These are phyloP conservation scores for Leptodirus hochenwartii DNA, from an alignment of 2,888 invertebrate species.

Conservation along the genomic window DNA sequence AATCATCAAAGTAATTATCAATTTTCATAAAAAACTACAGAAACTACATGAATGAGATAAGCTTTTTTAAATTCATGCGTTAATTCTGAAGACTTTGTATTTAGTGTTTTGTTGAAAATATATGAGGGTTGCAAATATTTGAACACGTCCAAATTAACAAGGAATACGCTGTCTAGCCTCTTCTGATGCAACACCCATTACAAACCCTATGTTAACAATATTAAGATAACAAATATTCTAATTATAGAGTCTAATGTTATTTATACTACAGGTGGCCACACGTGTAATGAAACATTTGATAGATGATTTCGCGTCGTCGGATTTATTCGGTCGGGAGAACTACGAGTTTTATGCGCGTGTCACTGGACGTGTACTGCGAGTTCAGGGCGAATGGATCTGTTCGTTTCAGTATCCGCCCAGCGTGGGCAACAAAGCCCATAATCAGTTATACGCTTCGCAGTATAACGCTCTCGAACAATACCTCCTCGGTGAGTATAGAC, in stretches of 20 bases:
- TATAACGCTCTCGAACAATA: conserved; percentile 26
- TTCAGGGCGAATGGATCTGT: conserved; percentile 91
- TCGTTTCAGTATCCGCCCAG: conserved; percentile 79
- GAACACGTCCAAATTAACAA: conserved; percentile 3
- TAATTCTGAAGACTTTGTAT: too few species aligned
- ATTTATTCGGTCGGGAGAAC: conserved; percentile 85
- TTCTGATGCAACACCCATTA: conserved; percentile 1
- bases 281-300: conserved; percentile 93
- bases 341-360: conserved; percentile 93
- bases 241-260: too few species aligned
- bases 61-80: too few species aligned
- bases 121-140: too few species aligned
- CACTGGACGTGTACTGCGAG: conserved; percentile 78
- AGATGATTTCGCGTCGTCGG: conserved; percentile 90
- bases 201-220: neutral
- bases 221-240: conserved; percentile 1
- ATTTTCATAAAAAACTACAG: too few species aligned
- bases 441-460: conserved; percentile 37
- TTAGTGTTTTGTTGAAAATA: too few species aligned
- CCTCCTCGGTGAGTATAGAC: conserved; percentile 22
- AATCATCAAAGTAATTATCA: too few species aligned
- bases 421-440: conserved; percentile 39
- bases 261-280: conserved; percentile 84
- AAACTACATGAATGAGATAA: too few species aligned
- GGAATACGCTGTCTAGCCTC: neutral